Base-by-base conservation (phyloP, 1,140 invertebrate species). In the Hypothenemus hampei region DNA sequence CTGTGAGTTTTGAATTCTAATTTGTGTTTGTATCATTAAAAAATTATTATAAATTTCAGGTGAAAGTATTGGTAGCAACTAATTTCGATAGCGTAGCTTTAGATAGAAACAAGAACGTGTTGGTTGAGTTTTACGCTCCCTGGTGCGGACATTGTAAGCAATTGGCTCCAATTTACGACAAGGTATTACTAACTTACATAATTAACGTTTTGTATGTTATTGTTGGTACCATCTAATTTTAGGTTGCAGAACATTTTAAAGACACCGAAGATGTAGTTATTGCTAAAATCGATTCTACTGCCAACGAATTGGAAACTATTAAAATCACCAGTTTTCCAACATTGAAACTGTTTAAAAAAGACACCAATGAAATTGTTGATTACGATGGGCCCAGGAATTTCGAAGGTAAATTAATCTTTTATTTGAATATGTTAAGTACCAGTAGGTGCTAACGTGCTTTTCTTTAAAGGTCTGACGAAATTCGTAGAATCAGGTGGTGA, bases 101-200 rank as follows among this genome's bases (percentile, higher is more conserved):
- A 52, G 86, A 99, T 71, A 84, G 83, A 63, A 78, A 73, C 29
- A 99, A 98, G 77, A 84, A 91, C 68, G 97, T 99, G 31, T 81
- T 99, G 54, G 95, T 99, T 61, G 95, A 99, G 79, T 99, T 99
- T 78, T 99, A 97, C 75, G 94, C 94, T 26, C 93, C 95, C 53
- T 99, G 96, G 96, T 92, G 89, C 71, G 87, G 91, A 55, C 95
- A 99, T 72, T 98, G 96, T 81, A 97, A 98, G 73, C 89, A 97
- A 71, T 77, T 98, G 61, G 89, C 80, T 59, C 97, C 97, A 20
- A 97, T 97, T 73, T 99, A 94, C 74, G 94, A 98, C 13, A 47
- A 35, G 19, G 26, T n/a, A n/a, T n/a, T n/a, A n/a, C n/a, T n/a
- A n/a, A n/a, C n/a, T n/a, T n/a, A n/a, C n/a, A n/a, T 36, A 8